These are phyloP conservation scores for Forbesichthys agassizii DNA, from an alignment of 2,113 vertebrate genomes.

Conservation along the genomic window DNA sequence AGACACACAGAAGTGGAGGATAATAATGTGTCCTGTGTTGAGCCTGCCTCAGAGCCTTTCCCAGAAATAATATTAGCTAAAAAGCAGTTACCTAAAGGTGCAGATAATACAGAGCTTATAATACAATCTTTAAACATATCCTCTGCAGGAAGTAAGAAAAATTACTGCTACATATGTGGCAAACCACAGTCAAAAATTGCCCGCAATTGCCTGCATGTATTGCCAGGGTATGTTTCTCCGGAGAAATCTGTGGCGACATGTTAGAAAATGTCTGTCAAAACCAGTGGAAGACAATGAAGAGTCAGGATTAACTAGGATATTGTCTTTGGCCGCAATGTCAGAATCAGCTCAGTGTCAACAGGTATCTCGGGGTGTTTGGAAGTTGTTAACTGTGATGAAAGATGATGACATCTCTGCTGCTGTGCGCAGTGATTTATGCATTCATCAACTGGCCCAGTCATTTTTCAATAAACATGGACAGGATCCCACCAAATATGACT, in stretches of 20 bases:
- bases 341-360: neutral
- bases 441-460: slow-evolving; percentile 31
- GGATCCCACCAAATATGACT: slow-evolving; percentile 29
- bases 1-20: neutral
- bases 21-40: neutral
- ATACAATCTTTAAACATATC: slow-evolving; percentile 7
- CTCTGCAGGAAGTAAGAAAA: slow-evolving; percentile 19
- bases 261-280: slow-evolving; percentile 31
- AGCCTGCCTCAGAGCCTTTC: neutral
- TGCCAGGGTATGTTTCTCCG: slow-evolving; percentile 21
- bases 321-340: slow-evolving; percentile 13
- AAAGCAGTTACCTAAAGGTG: neutral
- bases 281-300: slow-evolving; percentile 4
- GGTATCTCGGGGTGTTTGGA: slow-evolving; percentile 35
- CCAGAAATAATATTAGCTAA: neutral
- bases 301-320: slow-evolving; percentile 10
- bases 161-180: slow-evolving; percentile 31
- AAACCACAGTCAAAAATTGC: slow-evolving; percentile 26
- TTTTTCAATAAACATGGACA: slow-evolving; percentile 44
- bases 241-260: slow-evolving; percentile 34
- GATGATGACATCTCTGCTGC: slow-evolving; percentile 16
- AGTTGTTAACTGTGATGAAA: slow-evolving; percentile 24
- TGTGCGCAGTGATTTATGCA: slow-evolving; percentile 33
- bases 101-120: neutral
- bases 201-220: slow-evolving; percentile 23